A percentile compares a stretch with the other conserved stretches of the same genome.
phyloP scores from a whole-genome alignment of 2,888 invertebrate genomes.

The Nematopogon swammerdamellus region DNA sequence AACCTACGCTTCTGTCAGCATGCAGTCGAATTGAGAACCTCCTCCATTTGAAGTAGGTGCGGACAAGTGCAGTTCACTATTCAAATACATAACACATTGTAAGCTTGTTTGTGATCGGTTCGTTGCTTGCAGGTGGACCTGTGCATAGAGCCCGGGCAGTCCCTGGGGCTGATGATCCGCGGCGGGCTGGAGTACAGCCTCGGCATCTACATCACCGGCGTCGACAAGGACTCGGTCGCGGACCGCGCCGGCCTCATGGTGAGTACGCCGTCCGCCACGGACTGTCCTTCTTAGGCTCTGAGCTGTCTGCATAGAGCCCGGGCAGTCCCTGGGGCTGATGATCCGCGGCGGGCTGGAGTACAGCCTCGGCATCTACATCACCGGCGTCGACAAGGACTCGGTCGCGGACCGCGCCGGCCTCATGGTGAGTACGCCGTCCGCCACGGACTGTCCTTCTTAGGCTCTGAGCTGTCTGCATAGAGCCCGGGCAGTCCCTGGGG shows the following conservation, averaged over 20 bases:
- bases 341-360: constrained; percentile 94
- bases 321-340: constrained; percentile 71
- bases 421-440: constrained; percentile 69
- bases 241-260: constrained; percentile 89
- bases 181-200: constrained; percentile 94
- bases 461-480: not conserved
- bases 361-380: constrained; percentile 93
- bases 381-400: constrained; percentile 91
- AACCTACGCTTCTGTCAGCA: too few species aligned
- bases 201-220: constrained; percentile 94
- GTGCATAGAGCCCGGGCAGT: constrained; percentile 86
- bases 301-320: too few species aligned
- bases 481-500: constrained; percentile 49
- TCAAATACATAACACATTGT: too few species aligned
- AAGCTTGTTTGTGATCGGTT: too few species aligned
- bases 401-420: constrained; percentile 89
- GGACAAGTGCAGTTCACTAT: too few species aligned
- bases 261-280: constrained; percentile 22
- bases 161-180: constrained; percentile 90
- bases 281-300: constrained; percentile 2
- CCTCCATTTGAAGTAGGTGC: too few species aligned
- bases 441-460: constrained; percentile 2
- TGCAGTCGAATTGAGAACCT: too few species aligned
- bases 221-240: constrained; percentile 91
- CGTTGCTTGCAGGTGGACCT: constrained; percentile 80